phyloP scores from a whole-genome alignment of 2,888 invertebrate species.

The Noctua comes region DNA sequence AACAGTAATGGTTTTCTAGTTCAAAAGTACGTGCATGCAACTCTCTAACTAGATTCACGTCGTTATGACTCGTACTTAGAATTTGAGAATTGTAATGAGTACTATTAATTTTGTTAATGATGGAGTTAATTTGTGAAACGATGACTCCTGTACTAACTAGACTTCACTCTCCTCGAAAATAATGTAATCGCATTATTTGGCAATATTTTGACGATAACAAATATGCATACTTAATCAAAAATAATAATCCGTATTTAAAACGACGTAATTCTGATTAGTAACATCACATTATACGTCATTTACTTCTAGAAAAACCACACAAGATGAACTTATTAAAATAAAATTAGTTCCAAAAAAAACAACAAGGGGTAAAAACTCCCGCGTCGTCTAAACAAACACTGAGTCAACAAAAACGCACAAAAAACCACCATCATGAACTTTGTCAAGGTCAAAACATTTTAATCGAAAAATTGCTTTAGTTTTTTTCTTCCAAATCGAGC shows the following conservation, averaged over 20 bases:
- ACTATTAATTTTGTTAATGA: background rate
- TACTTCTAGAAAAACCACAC: constrained; percentile 31
- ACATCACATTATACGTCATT: background rate
- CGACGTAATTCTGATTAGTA: background rate
- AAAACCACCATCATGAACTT: constrained; percentile 64
- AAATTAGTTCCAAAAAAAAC: constrained; percentile 38
- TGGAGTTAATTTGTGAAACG: background rate
- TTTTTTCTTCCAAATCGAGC: constrained; percentile 51
- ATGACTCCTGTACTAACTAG: background rate
- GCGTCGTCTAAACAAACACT: constrained; percentile 60
- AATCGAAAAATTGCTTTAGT: constrained; percentile 66
- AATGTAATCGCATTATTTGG: background rate
- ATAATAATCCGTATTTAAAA: background rate
- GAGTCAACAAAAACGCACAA: constrained; percentile 60
- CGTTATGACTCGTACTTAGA: constrained; percentile 22
- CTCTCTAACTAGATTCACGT: constrained; percentile 66
- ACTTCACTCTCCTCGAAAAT: too few relatives aligned
- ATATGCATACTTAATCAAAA: background rate
- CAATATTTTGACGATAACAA: background rate
- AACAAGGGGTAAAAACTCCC: constrained; percentile 30
- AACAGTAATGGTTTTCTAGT: constrained; percentile 71
- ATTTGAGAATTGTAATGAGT: constrained; percentile 14
- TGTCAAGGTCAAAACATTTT: constrained; percentile 73
- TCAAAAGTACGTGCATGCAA: constrained; percentile 73
- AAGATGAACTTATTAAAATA: constrained; percentile 49